These are phyloP conservation scores for Pachyuromys duprasi DNA, from an alignment of 2,797 vertebrate genomes.

Conservation along the genomic window DNA sequence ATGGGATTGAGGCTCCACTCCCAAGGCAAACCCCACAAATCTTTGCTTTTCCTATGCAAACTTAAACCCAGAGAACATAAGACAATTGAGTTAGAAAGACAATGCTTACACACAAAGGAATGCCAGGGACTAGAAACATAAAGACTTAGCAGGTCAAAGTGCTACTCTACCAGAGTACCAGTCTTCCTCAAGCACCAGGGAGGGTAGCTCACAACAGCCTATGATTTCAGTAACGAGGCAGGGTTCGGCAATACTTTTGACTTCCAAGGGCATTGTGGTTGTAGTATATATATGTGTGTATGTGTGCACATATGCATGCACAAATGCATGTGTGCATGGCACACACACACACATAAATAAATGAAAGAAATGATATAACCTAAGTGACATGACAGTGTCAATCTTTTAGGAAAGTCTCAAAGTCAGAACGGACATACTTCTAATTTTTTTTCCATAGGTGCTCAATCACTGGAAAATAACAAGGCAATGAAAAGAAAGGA, in stretches of 20 bases:
- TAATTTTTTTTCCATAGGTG: neutral
- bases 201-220: neutral
- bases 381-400: neutral
- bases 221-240: neutral
- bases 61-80: neutral
- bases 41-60: neutral
- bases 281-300: neutral
- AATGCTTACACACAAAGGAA: fast-evolving
- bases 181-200: neutral
- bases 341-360: neutral
- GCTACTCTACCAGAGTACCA: neutral
- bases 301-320: neutral
- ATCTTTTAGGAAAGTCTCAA: neutral
- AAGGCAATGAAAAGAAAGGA: neutral
- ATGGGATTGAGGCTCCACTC: neutral
- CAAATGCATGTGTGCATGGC: fast-evolving
- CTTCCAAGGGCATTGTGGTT: neutral
- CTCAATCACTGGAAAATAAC: neutral
- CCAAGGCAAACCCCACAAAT: neutral
- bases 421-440: neutral
- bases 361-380: neutral
- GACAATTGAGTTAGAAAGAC: neutral
- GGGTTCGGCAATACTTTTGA: neutral
- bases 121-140: neutral
- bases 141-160: neutral